A percentile compares a stretch with the other conserved stretches of the same genome.
Evolutionary conservation across 1,140 invertebrate species (phyloP).

Genomic region (Varroa destructor): DNA sequence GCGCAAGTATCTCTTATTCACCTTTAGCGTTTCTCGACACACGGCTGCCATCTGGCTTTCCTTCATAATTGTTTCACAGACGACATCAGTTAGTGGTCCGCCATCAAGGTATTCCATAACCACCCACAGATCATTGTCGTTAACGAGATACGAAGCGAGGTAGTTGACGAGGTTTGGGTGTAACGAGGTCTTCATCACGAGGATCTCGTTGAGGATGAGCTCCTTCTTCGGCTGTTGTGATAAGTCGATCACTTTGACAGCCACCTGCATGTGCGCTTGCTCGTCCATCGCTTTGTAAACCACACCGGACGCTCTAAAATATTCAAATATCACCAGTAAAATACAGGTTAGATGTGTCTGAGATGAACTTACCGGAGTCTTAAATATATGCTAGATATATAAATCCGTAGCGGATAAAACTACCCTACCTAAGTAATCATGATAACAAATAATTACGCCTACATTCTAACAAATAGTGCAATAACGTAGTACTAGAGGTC

Average conservation of each 20-base stretch:
- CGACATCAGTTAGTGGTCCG: slow-evolving; percentile 88
- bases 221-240: slow-evolving; percentile 98
- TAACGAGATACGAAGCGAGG: slow-evolving; percentile 73
- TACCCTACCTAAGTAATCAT: too few species aligned
- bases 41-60: slow-evolving; percentile 93
- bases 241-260: slow-evolving; percentile 99
- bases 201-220: slow-evolving; percentile 97
- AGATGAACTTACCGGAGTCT: too few species aligned
- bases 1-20: slow-evolving; percentile 44
- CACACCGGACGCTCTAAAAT: slow-evolving; percentile 65
- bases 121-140: slow-evolving; percentile 75
- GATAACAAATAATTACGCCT: too few species aligned
- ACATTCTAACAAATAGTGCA: too few species aligned
- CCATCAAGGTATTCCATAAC: slow-evolving; percentile 90
- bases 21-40: slow-evolving; percentile 77
- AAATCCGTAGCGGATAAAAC: too few species aligned
- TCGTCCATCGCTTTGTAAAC: slow-evolving; percentile 96
- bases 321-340: too few species aligned
- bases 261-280: slow-evolving; percentile 90
- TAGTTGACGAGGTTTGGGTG: slow-evolving; percentile 97
- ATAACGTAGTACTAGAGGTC: too few species aligned
- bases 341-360: too few species aligned
- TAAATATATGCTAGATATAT: too few species aligned
- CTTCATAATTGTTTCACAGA: slow-evolving; percentile 93
- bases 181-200: slow-evolving; percentile 91